Percentiles rank a stretch among this genome's conserved stretches.
Evolutionary conservation across 2,888 invertebrate genomes (phyloP).

Genomic region (Stramonita haemastoma): DNA sequence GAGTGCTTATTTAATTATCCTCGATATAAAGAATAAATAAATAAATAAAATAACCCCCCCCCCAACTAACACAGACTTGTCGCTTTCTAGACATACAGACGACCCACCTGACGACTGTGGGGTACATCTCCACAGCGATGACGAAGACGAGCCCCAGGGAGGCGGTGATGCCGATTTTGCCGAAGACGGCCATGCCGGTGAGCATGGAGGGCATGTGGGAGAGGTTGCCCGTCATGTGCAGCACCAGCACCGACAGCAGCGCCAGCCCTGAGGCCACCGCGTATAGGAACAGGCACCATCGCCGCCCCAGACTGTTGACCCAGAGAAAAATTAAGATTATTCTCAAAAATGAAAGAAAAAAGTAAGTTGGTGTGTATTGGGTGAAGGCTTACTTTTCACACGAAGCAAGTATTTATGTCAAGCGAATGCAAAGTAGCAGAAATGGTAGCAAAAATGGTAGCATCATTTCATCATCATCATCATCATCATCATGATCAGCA

Average conservation of each 20-base stretch:
- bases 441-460: no score
- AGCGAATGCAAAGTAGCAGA: no score
- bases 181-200: slow-evolving; percentile 64
- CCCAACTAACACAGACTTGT: background rate
- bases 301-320: slow-evolving; percentile 62
- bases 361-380: background rate
- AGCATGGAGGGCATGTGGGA: slow-evolving; percentile 62
- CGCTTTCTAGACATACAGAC: background rate
- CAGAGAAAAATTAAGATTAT: background rate
- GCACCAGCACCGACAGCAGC: slow-evolving; percentile 64
- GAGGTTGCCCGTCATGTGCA: slow-evolving; percentile 65
- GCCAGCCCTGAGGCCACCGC: slow-evolving; percentile 68
- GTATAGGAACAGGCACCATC: slow-evolving; percentile 70
- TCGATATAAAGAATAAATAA: no score
- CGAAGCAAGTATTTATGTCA: no score
- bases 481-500: background rate
- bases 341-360: background rate
- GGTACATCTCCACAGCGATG: slow-evolving; percentile 65
- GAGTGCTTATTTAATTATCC: no score
- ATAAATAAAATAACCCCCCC: no score
- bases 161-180: slow-evolving; percentile 67
- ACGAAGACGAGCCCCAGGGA: slow-evolving; percentile 61
- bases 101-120: slow-evolving; percentile 65
- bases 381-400: no score
- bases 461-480: no score